Conservation (phyloP, 1,140 invertebrate genomes). For the Pseudachorutes palmiensis region DNA sequence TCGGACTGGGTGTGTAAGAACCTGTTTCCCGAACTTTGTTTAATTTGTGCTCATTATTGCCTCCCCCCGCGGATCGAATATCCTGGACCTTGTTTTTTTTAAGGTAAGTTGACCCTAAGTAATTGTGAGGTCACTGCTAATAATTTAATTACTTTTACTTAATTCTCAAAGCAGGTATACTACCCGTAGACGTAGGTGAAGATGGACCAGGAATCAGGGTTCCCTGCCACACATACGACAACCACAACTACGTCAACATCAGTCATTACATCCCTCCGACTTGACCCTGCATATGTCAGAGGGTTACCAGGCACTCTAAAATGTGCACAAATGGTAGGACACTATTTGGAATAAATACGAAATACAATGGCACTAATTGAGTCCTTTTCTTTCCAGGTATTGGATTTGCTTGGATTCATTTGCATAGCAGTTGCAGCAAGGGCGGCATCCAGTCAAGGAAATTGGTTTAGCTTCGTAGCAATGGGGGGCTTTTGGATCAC, state of each 20-base stretch:
- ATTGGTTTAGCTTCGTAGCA: slow-evolving; percentile 71
- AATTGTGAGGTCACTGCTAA: too few relatives aligned
- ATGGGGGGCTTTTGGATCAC: slow-evolving; percentile 80
- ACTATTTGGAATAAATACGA: background rate
- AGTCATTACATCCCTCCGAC: slow-evolving; percentile 59
- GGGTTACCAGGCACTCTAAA: slow-evolving; percentile 69
- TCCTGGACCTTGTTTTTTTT: too few relatives aligned
- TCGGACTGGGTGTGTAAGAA: too few relatives aligned
- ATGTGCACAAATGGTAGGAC: slow-evolving; percentile 60
- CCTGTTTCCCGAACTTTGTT: too few relatives aligned
- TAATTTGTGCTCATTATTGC: too few relatives aligned
- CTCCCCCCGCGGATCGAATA: too few relatives aligned
- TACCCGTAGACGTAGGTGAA: too few relatives aligned
- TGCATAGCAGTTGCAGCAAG: slow-evolving; percentile 58
- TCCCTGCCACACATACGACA: slow-evolving; percentile 57
- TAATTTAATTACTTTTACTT: too few relatives aligned
- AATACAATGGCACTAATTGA: background rate
- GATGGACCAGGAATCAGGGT: slow-evolving; percentile 45
- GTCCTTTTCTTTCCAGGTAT: slow-evolving; percentile 49
- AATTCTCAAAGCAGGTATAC: too few relatives aligned
- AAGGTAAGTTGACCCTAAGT: too few relatives aligned
- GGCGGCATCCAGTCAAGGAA: slow-evolving; percentile 47
- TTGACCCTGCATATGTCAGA: slow-evolving; percentile 60
- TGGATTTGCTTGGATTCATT: slow-evolving; percentile 73
- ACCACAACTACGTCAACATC: slow-evolving; percentile 60